Conservation (phyloP, 2,797 vertebrate species). For the Dromococcyx pavoninus region DNA sequence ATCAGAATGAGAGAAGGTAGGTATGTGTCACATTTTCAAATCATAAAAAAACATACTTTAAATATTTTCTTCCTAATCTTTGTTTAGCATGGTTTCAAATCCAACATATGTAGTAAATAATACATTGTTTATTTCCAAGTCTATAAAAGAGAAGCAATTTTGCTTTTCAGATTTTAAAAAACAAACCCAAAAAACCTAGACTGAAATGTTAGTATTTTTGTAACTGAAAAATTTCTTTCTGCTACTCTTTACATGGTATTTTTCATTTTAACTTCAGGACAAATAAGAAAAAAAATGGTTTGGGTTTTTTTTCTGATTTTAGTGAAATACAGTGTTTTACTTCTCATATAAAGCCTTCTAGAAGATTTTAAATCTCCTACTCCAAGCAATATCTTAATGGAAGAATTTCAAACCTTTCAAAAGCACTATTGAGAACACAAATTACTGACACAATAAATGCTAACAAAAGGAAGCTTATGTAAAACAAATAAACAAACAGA, state of each 20-base stretch:
- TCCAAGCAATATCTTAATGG: background rate
- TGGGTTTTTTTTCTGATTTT: accelerated
- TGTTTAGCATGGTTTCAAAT: background rate
- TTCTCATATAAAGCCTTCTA: background rate
- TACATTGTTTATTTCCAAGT: background rate
- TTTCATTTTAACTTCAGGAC: background rate
- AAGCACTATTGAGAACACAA: background rate
- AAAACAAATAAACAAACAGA: background rate
- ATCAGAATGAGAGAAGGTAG: background rate
- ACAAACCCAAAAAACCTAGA: background rate
- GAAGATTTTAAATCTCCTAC: background rate
- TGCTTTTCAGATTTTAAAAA: background rate
- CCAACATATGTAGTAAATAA: background rate
- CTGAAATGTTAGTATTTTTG: background rate
- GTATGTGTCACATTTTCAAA: background rate
- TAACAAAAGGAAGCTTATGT: background rate
- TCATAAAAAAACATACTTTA: background rate
- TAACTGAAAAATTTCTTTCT: background rate
- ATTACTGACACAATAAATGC: background rate
- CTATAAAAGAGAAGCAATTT: background rate
- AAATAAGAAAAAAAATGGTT: background rate
- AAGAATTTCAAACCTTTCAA: background rate
- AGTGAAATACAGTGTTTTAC: background rate
- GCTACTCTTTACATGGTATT: background rate
- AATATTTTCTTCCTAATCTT: background rate